Conservation (phyloP, 2,797 vertebrate genomes). For the Danio albolineatus region DNA sequence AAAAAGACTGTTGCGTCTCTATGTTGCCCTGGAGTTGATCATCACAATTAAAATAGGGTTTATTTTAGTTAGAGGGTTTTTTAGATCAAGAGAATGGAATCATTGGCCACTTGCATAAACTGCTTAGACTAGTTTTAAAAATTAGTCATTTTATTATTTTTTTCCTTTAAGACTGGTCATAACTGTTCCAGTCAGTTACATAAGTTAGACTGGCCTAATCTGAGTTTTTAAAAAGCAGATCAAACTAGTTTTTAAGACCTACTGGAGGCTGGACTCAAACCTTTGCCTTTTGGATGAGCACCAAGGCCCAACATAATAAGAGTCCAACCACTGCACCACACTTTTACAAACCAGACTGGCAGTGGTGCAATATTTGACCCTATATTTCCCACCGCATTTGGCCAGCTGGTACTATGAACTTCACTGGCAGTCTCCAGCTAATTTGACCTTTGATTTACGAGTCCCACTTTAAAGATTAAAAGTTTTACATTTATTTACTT, state of each 20-base stretch:
- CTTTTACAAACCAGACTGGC: neutral
- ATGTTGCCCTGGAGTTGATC: neutral
- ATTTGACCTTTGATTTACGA: conserved; percentile 32
- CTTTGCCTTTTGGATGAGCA: neutral
- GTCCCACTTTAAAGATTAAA: conserved; percentile 20
- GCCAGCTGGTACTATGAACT: conserved; percentile 15
- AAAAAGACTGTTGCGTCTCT: too few relatives aligned
- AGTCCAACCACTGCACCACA: neutral
- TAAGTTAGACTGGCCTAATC: neutral
- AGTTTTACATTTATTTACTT: conserved; percentile 31
- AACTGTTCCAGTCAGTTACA: neutral
- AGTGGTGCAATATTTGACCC: neutral
- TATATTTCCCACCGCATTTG: conserved; percentile 21
- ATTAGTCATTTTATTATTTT: neutral
- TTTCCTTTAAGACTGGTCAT: neutral
- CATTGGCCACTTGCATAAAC: neutral
- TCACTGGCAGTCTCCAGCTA: conserved; percentile 11
- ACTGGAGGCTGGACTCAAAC: conserved; percentile 16
- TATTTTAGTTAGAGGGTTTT: neutral
- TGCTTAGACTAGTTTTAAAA: neutral
- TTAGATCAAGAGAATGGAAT: neutral
- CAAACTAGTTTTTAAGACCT: neutral
- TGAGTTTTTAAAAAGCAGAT: neutral
- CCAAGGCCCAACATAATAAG: neutral
- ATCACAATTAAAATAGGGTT: neutral